Percentiles rank a stretch among this genome's conserved stretches.
These are phyloP conservation scores for Maylandia zebra DNA, from an alignment of 2,113 vertebrate genomes.

Conservation along the genomic window DNA sequence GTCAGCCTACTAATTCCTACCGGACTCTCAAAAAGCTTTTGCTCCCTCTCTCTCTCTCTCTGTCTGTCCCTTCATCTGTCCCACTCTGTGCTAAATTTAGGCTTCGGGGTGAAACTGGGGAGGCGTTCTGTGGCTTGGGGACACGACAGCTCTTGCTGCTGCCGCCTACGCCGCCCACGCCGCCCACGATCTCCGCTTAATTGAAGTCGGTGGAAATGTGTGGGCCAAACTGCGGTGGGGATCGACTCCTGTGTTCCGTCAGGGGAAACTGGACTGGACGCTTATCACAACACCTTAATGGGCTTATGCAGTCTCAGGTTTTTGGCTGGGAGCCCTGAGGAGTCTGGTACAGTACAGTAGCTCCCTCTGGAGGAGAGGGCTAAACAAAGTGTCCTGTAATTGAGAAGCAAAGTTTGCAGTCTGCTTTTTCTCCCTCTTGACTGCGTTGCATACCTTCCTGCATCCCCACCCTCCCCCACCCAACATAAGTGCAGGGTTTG, in stretches of 20 bases:
- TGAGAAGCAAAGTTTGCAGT: conserved; percentile 23
- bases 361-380: conserved; percentile 64
- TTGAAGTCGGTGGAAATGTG: conserved; percentile 60
- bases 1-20: conserved; percentile 64
- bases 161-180: conserved; percentile 29
- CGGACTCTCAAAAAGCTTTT: conserved; percentile 47
- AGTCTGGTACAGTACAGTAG: conserved; percentile 35
- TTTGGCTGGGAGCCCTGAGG: conserved; percentile 38
- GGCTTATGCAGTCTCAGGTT: conserved; percentile 52
- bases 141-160: conserved; percentile 32
- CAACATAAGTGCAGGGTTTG: conserved; percentile 53
- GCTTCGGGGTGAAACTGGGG: conserved; percentile 23
- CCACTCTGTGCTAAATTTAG: conserved; percentile 56
- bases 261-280: conserved; percentile 63
- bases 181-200: conserved; percentile 40
- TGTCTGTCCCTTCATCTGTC: conserved; percentile 12
- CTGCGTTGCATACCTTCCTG: conserved; percentile 42
- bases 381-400: conserved; percentile 27
- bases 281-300: conserved; percentile 71
- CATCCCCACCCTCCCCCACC: conserved; percentile 44
- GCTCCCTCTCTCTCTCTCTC: not conserved
- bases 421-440: conserved; percentile 37
- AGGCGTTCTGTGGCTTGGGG: conserved; percentile 10
- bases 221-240: conserved; percentile 58
- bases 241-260: conserved; percentile 57